phyloP scores from a whole-genome alignment of 2,113 vertebrate species.

The Lanius collurio region DNA sequence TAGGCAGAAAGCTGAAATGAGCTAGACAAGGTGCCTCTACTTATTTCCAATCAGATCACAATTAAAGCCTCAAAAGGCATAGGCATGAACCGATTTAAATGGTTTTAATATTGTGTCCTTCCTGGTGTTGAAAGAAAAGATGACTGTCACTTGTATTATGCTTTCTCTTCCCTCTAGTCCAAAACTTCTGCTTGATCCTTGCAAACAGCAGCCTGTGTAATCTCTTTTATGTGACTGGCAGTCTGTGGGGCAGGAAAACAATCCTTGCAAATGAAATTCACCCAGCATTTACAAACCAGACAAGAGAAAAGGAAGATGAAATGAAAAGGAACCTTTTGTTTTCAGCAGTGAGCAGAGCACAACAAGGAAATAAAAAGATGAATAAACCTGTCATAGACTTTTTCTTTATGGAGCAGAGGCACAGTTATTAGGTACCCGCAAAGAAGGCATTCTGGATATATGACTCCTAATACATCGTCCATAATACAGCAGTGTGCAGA shows the following conservation, averaged over 20 bases:
- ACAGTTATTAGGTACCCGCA: constrained; percentile 51
- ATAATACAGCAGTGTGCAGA: constrained; percentile 46
- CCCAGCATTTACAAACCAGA: constrained; percentile 42
- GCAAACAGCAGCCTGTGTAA: not conserved
- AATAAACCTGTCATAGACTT: constrained; percentile 57
- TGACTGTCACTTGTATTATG: not conserved
- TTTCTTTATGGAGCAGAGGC: constrained; percentile 52
- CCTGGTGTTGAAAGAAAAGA: not conserved
- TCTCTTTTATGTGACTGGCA: not conserved
- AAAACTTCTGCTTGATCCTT: constrained; percentile 2
- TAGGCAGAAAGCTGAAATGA: not conserved
- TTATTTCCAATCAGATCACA: constrained; percentile 21
- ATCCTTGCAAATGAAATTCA: constrained; percentile 16
- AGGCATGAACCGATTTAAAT: not conserved
- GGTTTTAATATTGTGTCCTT: not conserved
- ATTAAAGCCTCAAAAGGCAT: not conserved
- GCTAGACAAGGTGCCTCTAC: not conserved
- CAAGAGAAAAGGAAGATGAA: constrained; percentile 32
- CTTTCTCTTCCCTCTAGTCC: not conserved
- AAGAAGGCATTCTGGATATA: constrained; percentile 60
- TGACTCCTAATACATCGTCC: constrained; percentile 40
- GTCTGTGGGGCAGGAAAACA: not conserved
- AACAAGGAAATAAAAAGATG: constrained; percentile 65
- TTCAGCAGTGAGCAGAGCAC: constrained; percentile 24
- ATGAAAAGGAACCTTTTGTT: not conserved